phyloP scores from a whole-genome alignment of 2,888 invertebrate genomes.

The Meteorus colon region DNA sequence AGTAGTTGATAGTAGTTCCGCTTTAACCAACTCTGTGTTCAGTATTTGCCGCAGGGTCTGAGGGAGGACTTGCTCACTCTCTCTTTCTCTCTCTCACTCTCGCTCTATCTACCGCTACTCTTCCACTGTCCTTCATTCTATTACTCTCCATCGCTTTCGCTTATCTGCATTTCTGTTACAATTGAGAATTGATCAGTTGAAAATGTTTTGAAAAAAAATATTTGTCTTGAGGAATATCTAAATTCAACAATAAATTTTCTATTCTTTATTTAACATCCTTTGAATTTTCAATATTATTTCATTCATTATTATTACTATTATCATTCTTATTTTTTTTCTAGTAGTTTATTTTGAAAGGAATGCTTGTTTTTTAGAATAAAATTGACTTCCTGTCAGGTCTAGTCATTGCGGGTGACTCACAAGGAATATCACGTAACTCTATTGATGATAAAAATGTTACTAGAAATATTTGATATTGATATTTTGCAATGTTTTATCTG shows the following conservation, averaged over 20 bases:
- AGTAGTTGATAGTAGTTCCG: slow-evolving; percentile 47
- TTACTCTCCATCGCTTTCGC: not conserved
- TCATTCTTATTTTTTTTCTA: no score
- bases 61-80: slow-evolving; percentile 37
- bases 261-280: not conserved
- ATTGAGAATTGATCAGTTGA: not conserved
- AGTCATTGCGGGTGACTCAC: not conserved
- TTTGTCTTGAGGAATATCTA: not conserved
- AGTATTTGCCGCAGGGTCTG: slow-evolving; percentile 50
- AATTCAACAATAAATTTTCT: not conserved
- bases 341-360: not conserved
- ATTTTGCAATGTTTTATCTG: not conserved
- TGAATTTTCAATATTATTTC: not conserved
- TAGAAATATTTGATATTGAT: not conserved
- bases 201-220: not conserved
- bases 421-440: not conserved
- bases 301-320: not conserved
- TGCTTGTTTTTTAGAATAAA: not conserved
- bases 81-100: not conserved
- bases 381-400: not conserved
- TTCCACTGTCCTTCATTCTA: not conserved
- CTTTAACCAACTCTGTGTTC: slow-evolving; percentile 51
- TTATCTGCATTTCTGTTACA: not conserved
- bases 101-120: not conserved
- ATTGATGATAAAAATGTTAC: not conserved